Conservation (phyloP, 1,140 invertebrate genomes). For the Caenorhabditis brenneri region DNA sequence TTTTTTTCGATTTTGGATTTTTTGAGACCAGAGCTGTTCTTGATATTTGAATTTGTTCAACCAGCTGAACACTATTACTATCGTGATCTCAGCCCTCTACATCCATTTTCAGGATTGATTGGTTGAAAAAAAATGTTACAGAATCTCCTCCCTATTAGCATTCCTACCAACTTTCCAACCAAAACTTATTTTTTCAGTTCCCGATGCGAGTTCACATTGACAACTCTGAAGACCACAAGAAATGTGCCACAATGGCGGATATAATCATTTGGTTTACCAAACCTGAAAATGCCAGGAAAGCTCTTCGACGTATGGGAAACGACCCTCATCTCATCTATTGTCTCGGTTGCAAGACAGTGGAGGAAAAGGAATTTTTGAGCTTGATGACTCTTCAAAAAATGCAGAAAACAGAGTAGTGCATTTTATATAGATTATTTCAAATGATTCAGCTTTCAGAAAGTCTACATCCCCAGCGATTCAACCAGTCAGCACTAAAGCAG, state of each 20-base stretch:
- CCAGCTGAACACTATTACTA: too few relatives aligned
- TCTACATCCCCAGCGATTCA: background rate
- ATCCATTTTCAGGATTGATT: too few relatives aligned
- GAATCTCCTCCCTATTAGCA: too few relatives aligned
- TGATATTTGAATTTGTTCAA: too few relatives aligned
- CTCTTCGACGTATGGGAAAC: background rate
- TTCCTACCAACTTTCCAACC: too few relatives aligned
- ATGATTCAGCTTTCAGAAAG: background rate
- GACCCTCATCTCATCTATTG: background rate
- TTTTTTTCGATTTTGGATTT: too few relatives aligned
- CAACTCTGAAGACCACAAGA: background rate
- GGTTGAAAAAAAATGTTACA: too few relatives aligned
- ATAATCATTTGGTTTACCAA: background rate
- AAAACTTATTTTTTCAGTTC: constrained; percentile 34
- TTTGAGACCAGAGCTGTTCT: too few relatives aligned
- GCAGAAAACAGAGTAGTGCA: background rate
- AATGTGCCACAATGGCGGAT: background rate
- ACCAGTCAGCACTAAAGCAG: background rate
- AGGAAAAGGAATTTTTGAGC: constrained; percentile 12
- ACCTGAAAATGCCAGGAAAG: background rate
- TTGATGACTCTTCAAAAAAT: background rate
- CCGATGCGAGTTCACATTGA: constrained; percentile 19
- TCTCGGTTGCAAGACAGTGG: background rate
- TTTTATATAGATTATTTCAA: background rate
- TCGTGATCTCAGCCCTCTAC: too few relatives aligned